Percentiles rank a stretch among this genome's conserved stretches.
Evolutionary conservation across 1,140 invertebrate species (phyloP).

Genomic region (Globodera rostochiensis): DNA sequence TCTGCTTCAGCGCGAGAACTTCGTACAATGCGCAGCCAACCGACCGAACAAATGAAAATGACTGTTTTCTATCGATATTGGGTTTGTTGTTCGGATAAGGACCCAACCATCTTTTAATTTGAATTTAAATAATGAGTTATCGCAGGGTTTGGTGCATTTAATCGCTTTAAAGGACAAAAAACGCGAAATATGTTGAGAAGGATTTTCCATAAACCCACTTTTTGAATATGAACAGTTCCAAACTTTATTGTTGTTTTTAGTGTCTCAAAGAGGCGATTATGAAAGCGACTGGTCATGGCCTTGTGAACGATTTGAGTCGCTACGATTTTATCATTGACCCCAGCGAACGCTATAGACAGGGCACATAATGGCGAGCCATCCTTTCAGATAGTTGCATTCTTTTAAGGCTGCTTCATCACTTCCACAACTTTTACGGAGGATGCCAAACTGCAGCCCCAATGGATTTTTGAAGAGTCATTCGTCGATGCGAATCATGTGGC

Average conservation of each 20-base stretch:
- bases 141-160: no score
- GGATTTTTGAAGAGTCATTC: slow-evolving; percentile 64
- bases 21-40: slow-evolving; percentile 56
- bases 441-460: slow-evolving; percentile 54
- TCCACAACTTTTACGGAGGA: slow-evolving; percentile 59
- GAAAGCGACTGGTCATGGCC: slow-evolving; percentile 63
- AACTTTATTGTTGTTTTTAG: slow-evolving; percentile 46
- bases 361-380: background rate
- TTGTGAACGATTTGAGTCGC: slow-evolving; percentile 58
- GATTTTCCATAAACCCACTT: background rate
- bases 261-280: slow-evolving; percentile 64
- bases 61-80: slow-evolving; percentile 65
- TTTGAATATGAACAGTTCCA: no score
- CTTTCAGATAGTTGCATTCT: background rate
- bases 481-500: slow-evolving; percentile 58
- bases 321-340: slow-evolving; percentile 61
- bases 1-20: slow-evolving; percentile 55
- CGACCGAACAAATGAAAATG: slow-evolving; percentile 66
- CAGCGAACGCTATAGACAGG: slow-evolving; percentile 50
- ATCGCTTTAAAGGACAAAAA: no score
- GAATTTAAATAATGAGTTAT: no score
- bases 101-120: no score
- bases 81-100: slow-evolving; percentile 40
- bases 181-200: background rate
- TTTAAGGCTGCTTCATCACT: slow-evolving; percentile 59